Percentiles rank a stretch among this genome's conserved stretches.
Evolutionary conservation across 2,888 invertebrate species (phyloP).

Genomic region (Calliscelio sp.): DNA sequence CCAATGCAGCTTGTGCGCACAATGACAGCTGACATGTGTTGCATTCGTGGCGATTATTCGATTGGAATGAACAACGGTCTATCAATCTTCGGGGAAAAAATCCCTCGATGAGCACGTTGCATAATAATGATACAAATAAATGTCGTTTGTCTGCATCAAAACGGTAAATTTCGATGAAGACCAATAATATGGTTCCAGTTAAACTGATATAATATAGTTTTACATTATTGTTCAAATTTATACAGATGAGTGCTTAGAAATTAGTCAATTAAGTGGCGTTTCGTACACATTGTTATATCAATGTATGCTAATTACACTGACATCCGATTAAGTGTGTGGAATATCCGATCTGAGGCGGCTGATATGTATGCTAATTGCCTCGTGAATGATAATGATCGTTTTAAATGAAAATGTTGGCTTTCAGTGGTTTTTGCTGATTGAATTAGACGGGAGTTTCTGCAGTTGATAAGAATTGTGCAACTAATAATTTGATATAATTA

Average conservation of each 20-base stretch:
- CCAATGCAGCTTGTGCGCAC: conserved; percentile 19
- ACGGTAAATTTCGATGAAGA: too few relatives aligned
- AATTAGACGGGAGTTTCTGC: not conserved
- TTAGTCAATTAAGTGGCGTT: not conserved
- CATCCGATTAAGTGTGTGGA: not conserved
- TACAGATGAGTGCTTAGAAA: too few relatives aligned
- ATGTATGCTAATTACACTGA: not conserved
- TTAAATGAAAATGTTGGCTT: not conserved
- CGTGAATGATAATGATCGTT: not conserved
- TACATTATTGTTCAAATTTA: too few relatives aligned
- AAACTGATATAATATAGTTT: too few relatives aligned
- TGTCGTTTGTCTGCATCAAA: not conserved
- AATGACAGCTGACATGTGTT: conserved; percentile 43
- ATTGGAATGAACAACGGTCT: conserved; percentile 43
- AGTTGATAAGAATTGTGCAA: not conserved
- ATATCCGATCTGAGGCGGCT: not conserved
- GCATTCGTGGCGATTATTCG: conserved; percentile 61
- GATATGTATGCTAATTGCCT: not conserved
- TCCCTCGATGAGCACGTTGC: conserved; percentile 7
- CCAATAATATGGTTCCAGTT: too few relatives aligned
- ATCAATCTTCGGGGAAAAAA: conserved; percentile 23
- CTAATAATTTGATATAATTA: not conserved
- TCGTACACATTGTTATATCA: not conserved
- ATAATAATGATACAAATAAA: conserved; percentile 6
- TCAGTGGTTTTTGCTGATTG: not conserved